These are phyloP conservation scores for Pterocles gutturalis DNA, from an alignment of 2,113 vertebrate genomes.

Conservation along the genomic window DNA sequence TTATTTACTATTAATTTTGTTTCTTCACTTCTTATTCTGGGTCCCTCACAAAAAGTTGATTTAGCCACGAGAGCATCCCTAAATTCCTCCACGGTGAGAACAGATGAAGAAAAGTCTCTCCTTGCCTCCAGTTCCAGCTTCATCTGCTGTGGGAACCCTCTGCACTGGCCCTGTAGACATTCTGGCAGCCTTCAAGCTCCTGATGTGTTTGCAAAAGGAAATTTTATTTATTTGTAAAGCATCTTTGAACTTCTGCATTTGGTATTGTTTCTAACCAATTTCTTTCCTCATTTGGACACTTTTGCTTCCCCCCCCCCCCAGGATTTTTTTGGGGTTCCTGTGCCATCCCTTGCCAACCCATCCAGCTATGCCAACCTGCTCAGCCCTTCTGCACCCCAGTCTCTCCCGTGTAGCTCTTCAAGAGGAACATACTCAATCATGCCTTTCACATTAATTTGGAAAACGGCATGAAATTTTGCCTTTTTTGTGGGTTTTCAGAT, in stretches of 20 bases:
- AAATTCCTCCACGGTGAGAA: neutral
- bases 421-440: neutral
- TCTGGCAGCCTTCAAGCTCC: neutral
- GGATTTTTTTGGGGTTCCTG: neutral
- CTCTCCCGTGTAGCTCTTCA: rapidly evolving
- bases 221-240: neutral
- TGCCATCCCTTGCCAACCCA: neutral
- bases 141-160: neutral
- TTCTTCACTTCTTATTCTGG: neutral
- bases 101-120: neutral
- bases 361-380: neutral
- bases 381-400: neutral
- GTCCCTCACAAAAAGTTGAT: neutral
- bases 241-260: neutral
- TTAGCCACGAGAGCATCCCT: neutral
- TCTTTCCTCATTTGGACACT: neutral
- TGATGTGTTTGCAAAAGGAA: neutral
- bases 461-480: neutral
- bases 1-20: neutral
- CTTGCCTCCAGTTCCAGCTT: neutral
- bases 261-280: neutral
- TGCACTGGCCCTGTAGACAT: neutral
- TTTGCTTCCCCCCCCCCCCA: neutral
- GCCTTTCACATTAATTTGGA: neutral
- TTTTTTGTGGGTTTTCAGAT: neutral